Base-by-base conservation (phyloP, 2,888 invertebrate genomes). In the Cantharis nigra region DNA sequence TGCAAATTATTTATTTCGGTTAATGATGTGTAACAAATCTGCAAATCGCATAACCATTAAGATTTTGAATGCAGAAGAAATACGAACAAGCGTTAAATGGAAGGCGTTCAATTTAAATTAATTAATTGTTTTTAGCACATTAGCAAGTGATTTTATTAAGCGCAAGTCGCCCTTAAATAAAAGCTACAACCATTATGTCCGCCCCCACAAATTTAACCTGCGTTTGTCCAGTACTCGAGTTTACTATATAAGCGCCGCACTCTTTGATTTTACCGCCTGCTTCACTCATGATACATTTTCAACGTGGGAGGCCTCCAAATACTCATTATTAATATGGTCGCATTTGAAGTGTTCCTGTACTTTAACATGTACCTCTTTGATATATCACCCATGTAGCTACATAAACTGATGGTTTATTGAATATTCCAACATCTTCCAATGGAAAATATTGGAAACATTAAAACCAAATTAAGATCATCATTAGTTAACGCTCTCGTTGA, bases 241-340 rank as follows among this genome's bases (percentile, higher is more conserved):
- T 81, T 77, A 78, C 81, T 80, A 79, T 80, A 80, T 74, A 79
- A 80, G 78, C 81, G 83, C 78, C 63, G 85, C 81, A 28, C 75
- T 82, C 85, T 86, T 85, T 85, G 85, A 85, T 81, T 77, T 69
- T 80, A 81, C 78, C 82, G 82, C 83, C 79, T 79, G 78, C 77
- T 84, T 78, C 83, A 83, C 83, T 81, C 81, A 81, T 80, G 85
- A 83, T 86, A 85, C 86, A 86, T 84, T 85, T 86, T 83, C 86
- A 82, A 86, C 85, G 86, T 86, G 86, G 86, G 86, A 85, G 86
- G 86, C 83, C 85, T 82, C 86, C 85, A 85, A 86, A 86, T 86
- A 83, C 83, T 83, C 82, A 81, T 82, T 82, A 83, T 82, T 83
- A 83, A 83, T 83, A 82, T 81, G 79, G 78, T 81, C 80, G 79